Evolutionary conservation across 2,113 vertebrate species (phyloP).

Genomic region (Deroptyus accipitrinus): DNA sequence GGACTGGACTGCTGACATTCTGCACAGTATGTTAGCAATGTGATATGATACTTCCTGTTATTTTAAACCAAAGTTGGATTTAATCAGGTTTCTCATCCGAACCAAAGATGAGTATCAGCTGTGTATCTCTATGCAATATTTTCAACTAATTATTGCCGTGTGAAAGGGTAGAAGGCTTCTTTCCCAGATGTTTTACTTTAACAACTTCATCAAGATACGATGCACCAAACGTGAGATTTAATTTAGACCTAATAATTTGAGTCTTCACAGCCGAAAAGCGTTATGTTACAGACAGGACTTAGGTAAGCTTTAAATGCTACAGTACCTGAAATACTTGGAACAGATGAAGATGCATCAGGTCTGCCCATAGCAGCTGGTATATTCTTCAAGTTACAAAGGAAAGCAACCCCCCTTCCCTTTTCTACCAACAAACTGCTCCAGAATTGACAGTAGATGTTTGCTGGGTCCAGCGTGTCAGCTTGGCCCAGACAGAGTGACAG

Average conservation of each 20-base stretch:
- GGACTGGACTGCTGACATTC: background rate
- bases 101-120: background rate
- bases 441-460: background rate
- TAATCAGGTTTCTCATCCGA: background rate
- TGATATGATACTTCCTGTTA: background rate
- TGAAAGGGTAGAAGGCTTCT: background rate
- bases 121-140: background rate
- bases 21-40: background rate
- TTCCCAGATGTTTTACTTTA: background rate
- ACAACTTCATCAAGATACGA: background rate
- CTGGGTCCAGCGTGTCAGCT: background rate
- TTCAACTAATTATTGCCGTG: background rate
- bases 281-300: background rate
- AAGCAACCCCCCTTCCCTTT: background rate
- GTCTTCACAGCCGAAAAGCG: background rate
- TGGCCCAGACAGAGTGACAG: background rate
- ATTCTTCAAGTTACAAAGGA: background rate
- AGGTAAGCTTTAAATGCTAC: background rate
- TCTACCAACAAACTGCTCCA: background rate
- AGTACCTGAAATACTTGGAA: background rate
- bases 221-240: background rate
- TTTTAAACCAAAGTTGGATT: background rate
- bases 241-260: background rate
- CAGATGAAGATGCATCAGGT: background rate
- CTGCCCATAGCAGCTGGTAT: background rate